Evolutionary conservation across 2,113 vertebrate genomes (phyloP), one percentile per base, ranked within the genome.

Genomic region (Strix uralensis): DNA sequence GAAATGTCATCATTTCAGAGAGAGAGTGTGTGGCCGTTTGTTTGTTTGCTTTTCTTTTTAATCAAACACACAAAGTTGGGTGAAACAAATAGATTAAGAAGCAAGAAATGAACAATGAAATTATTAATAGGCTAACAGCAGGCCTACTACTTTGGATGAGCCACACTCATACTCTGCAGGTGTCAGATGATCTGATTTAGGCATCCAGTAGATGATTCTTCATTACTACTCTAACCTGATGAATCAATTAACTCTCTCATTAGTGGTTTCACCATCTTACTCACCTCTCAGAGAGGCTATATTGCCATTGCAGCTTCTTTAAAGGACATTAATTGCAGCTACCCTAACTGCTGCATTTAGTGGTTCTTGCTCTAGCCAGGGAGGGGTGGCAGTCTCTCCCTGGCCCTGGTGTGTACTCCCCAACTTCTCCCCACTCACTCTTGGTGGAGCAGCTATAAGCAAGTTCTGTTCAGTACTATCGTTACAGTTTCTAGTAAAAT

Each of bases 181-280:
- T 88, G 95, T 82, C 94, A 94, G 94, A 96, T 66, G 84, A 91
- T 93, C 94, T 94, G 94, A 93, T 95, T 93, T 91, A 81, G 92
- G 81, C 89, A 96, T 66, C 82, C 85, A 87, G 85, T 46, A 94
- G 87, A 86, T 73, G 67, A 91, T 71, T 97, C 92, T 95, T 91
- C 75, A 91, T 96, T 94, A 94, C 90, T 63, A 30, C 92, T 97
- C 90, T 90, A 97, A 93, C 86, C 89, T 94, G 65, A 95, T 87
- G 96, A 92, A 75, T 93, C 95, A 97, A 96, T 97, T 94, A 94
- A 26, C 47, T 40, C 74, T 87, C 87, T 95, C 92, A 89, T 96
- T 90, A 95, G 85, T 73, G 80, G 22, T 59, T 67, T 55, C 77
- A 36, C 66, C 42, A 3, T 55, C 34, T 20, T 62, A 29, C 46